These are phyloP conservation scores for Thera britannica DNA, from an alignment of 2,888 invertebrate genomes.

Conservation along the genomic window DNA sequence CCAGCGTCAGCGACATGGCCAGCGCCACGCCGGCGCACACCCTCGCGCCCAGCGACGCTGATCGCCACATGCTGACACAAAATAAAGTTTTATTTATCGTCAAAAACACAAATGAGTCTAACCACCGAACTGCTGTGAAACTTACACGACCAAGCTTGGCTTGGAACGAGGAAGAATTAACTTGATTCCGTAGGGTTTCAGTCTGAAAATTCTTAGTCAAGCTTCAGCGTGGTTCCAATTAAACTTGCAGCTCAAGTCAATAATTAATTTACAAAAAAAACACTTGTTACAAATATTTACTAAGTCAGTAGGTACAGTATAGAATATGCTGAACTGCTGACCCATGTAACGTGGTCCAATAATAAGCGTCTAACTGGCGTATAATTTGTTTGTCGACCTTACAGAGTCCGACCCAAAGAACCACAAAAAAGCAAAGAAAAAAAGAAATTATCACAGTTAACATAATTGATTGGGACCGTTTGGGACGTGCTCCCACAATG, in stretches of 20 bases:
- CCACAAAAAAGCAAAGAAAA: constrained; percentile 48
- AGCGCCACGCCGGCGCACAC: constrained; percentile 72
- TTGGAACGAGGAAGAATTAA: too few relatives aligned
- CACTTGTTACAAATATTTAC: too few relatives aligned
- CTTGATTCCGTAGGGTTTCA: too few relatives aligned
- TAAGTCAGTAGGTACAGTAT: too few relatives aligned
- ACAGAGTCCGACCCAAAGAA: constrained; percentile 54
- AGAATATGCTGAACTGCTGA: constrained; percentile 8
- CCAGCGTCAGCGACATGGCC: constrained; percentile 69
- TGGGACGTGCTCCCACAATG: constrained; percentile 78
- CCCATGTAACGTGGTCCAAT: constrained; percentile 51
- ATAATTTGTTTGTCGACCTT: constrained; percentile 76
- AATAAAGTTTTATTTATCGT: not conserved
- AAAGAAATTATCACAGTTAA: constrained; percentile 80
- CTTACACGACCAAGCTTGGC: too few relatives aligned
- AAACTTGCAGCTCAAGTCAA: not conserved
- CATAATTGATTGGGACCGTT: constrained; percentile 81
- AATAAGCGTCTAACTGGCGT: constrained; percentile 73
- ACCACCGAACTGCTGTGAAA: too few relatives aligned
- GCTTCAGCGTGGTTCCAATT: not conserved
- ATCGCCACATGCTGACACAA: constrained; percentile 67
- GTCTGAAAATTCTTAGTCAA: too few relatives aligned
- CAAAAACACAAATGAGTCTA: too few relatives aligned
- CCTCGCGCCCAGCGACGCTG: constrained; percentile 69
- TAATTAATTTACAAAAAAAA: too few relatives aligned